Conservation (phyloP, 2,113 vertebrate genomes). For the Zosterops hypoxanthus region DNA sequence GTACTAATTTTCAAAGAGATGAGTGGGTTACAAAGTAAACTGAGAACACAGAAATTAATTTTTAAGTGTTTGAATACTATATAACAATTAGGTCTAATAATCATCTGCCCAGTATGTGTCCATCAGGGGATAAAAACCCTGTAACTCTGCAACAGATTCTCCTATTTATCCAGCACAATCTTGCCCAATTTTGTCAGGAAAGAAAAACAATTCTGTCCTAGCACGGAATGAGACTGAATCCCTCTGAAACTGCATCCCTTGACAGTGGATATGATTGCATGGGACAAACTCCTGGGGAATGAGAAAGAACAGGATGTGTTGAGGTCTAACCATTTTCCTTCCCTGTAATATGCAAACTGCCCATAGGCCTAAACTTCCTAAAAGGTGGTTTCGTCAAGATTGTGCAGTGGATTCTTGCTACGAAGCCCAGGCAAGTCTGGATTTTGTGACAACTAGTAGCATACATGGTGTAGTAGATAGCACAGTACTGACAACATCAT, state of each 20-base stretch:
- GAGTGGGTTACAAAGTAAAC: not conserved
- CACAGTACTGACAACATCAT: fast-evolving
- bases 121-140: not conserved
- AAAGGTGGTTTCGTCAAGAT: not conserved
- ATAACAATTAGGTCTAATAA: not conserved
- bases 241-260: not conserved
- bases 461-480: not conserved
- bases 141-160: not conserved
- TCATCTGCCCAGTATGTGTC: not conserved
- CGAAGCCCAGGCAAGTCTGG: not conserved
- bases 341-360: not conserved
- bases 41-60: not conserved
- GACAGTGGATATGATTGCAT: fast-evolving
- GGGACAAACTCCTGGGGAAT: not conserved
- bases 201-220: not conserved
- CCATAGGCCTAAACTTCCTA: not conserved
- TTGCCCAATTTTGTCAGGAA: not conserved
- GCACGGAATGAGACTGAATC: fast-evolving
- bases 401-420: not conserved
- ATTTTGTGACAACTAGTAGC: not conserved
- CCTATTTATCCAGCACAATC: not conserved
- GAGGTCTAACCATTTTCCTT: not conserved
- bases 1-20: not conserved
- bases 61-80: not conserved
- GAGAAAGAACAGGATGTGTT: not conserved